phyloP scores from a whole-genome alignment of 2,797 vertebrate species.

The Enteromius paludinosus region DNA sequence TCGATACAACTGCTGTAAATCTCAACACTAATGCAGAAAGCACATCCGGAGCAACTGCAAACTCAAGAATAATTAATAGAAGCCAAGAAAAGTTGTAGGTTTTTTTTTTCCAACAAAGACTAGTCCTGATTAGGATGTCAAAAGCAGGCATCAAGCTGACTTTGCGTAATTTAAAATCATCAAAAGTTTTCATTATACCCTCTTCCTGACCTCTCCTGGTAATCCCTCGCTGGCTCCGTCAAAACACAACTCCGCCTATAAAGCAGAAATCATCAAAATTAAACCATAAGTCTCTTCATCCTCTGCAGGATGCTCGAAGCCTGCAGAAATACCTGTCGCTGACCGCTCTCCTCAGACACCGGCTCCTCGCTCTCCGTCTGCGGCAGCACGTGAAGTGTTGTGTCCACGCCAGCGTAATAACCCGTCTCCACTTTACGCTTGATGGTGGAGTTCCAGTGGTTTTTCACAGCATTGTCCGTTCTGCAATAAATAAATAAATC shows the following conservation, averaged over 20 bases:
- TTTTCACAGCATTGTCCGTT: conserved; percentile 98
- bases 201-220: conserved; percentile 49
- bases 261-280: neutral
- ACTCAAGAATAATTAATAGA: too few species aligned
- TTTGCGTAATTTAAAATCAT: too few species aligned
- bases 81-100: too few species aligned
- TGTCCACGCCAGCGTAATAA: conserved; percentile 81
- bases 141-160: too few species aligned
- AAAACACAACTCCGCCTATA: conserved; percentile 64
- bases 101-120: too few species aligned
- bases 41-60: too few species aligned
- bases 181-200: conserved; percentile 65
- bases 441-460: conserved; percentile 99
- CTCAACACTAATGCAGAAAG: neutral
- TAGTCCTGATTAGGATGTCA: neutral
- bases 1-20: neutral
- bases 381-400: conserved; percentile 57
- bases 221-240: conserved; percentile 62
- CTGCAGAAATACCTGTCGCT: conserved; percentile 65
- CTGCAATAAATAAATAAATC: conserved; percentile 68
- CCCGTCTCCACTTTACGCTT: conserved; percentile 94
- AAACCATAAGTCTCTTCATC: neutral
- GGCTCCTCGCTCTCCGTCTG: conserved; percentile 73
- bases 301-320: neutral
- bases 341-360: conserved; percentile 64